These are phyloP conservation scores for Echinops telfairi DNA, from an alignment of 2,113 vertebrate species.

Conservation along the genomic window DNA sequence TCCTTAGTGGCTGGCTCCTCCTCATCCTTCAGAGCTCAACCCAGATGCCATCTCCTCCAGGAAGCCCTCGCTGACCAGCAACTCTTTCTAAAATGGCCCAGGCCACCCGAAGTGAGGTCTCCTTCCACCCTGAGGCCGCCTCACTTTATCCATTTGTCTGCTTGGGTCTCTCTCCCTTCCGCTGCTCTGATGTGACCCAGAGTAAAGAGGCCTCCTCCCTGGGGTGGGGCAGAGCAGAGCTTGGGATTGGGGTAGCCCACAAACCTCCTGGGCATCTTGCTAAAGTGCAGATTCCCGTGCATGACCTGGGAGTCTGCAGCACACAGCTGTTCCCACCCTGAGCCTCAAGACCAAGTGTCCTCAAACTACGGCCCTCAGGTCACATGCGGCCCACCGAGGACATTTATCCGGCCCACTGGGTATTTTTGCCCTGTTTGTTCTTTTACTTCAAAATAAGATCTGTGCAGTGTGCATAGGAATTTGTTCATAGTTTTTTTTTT, in stretches of 20 bases:
- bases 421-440: too few relatives aligned
- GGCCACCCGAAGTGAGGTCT: not conserved
- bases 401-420: too few relatives aligned
- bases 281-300: not conserved
- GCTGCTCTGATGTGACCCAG: not conserved
- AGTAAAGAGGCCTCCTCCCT: accelerated
- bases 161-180: not conserved
- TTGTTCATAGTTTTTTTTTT: too few relatives aligned
- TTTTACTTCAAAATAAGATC: too few relatives aligned
- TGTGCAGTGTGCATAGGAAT: too few relatives aligned
- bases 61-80: not conserved
- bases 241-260: not conserved
- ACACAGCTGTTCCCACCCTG: accelerated
- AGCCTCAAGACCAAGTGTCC: too few relatives aligned
- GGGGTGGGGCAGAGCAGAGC: not conserved
- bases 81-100: not conserved
- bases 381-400: too few relatives aligned
- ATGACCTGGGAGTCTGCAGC: not conserved
- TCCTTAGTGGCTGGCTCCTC: not conserved
- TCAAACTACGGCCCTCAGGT: too few relatives aligned
- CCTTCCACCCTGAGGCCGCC: accelerated
- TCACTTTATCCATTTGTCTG: not conserved
- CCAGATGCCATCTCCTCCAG: not conserved
- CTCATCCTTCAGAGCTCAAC: not conserved
- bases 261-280: not conserved